Conservation (phyloP, 2,113 vertebrate species). For the Orientallactaga bullata region DNA sequence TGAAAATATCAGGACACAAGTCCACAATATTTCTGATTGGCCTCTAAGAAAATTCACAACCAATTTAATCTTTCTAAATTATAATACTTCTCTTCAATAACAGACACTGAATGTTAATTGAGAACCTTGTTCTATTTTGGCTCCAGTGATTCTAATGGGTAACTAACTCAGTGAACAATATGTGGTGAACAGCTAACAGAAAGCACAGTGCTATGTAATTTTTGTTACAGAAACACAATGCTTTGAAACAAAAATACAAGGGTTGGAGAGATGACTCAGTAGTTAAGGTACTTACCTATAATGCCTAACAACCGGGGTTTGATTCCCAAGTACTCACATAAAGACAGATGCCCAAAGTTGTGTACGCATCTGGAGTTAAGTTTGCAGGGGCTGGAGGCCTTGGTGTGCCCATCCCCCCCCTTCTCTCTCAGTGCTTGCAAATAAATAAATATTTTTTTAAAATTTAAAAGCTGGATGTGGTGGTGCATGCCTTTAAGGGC, state of each 20-base stretch:
- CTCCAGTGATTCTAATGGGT: neutral
- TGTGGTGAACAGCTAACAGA: neutral
- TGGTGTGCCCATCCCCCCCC: too few species aligned
- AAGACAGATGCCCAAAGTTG: neutral
- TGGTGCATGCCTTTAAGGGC: too few species aligned
- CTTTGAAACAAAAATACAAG: conserved; percentile 7
- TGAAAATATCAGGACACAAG: neutral
- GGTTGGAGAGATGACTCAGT: neutral
- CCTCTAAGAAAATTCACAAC: neutral
- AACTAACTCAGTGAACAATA: too few species aligned
- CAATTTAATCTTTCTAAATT: neutral
- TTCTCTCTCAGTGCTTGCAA: too few species aligned
- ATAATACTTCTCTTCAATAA: neutral
- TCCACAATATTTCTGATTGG: neutral
- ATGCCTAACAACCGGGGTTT: too few species aligned
- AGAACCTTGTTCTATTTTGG: neutral
- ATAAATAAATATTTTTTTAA: too few species aligned
- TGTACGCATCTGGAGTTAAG: too few species aligned
- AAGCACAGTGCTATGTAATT: neutral
- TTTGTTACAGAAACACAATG: neutral
- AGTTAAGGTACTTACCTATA: too few species aligned
- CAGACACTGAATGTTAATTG: conserved; percentile 15
- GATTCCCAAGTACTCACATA: neutral
- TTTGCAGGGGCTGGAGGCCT: too few species aligned
- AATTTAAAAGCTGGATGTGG: too few species aligned